Percentiles rank a stretch among this genome's conserved stretches.
Conservation (phyloP, 2,113 vertebrate genomes). For the Thalassarche chlororhynchos region DNA sequence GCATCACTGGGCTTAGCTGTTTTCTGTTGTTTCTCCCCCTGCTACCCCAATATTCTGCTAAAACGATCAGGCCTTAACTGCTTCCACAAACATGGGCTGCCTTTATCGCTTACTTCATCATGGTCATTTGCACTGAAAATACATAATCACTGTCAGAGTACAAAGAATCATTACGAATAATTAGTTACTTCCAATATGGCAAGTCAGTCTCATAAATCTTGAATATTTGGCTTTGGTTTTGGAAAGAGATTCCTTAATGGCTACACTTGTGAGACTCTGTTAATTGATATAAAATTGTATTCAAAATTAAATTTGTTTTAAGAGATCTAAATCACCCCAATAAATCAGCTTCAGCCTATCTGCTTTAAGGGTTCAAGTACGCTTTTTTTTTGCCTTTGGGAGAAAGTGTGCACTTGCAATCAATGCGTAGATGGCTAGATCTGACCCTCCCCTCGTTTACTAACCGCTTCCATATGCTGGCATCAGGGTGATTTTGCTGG, state of each 20-base stretch:
- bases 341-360: conserved; percentile 41
- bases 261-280: conserved; percentile 40
- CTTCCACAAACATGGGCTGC: background rate
- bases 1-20: background rate
- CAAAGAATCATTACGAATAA: conserved; percentile 38
- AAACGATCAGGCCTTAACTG: background rate
- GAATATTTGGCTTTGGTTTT: conserved; percentile 47
- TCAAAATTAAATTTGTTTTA: conserved; percentile 60
- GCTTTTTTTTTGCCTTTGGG: background rate
- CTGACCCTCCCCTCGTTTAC: background rate
- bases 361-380: background rate
- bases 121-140: conserved; percentile 59
- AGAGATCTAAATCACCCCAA: conserved; percentile 48
- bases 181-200: conserved; percentile 46
- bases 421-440: background rate
- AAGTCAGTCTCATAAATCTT: conserved; percentile 51
- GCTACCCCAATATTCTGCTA: background rate
- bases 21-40: background rate
- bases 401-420: background rate
- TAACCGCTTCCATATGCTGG: background rate
- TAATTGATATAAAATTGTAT: conserved; percentile 64
- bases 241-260: conserved; percentile 47
- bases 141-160: conserved; percentile 44
- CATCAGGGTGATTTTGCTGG: background rate
- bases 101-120: conserved; percentile 19